Evolutionary conservation across 2,888 invertebrate genomes (phyloP), one percentile per base, ranked within the genome.

Genomic region (Polydrusus cervinus): DNA sequence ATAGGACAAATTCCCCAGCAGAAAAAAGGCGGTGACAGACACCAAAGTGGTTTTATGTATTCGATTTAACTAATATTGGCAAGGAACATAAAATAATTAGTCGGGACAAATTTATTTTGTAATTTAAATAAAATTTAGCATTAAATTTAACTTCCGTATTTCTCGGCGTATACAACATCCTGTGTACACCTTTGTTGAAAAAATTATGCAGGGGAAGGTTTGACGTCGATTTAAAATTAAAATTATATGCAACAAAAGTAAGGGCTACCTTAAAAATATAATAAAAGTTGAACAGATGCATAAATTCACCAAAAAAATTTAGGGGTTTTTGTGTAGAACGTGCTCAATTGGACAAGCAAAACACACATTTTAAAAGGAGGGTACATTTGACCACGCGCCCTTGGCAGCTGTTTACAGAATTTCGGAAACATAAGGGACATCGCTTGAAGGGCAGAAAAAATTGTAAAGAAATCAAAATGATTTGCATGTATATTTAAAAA

Each of bases 381-480:
- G 73, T 77, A 74, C 62, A 38, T 66, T 74, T 74, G 77, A 77
- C 76, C 73, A 76, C 65, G 71, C 57, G 73, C 67, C 76, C 76
- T 76, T 72, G 38, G 85, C 87, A 87, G 87, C 85, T 87, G 87
- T 87, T 87, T 86, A 84, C 85, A 83, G 81, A 86, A 86, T 85
- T 85, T 85, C 82, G 85, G 85, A 86, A 87, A 86, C 81, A 78
- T 83, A 86, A 85, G 84, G 82, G 81, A 81, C 79, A 80, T 78
- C 60, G 68, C 75, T 78, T 81, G 82, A 84, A 83, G 81, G 79
- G 81, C 78, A 81, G 79, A 82, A 84, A 80, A 81, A 75, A 73
- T 61, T 69, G 82, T 76, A 82, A 85, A 84, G 83, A 83, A 83
- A 85, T 83, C 81, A 79, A 78, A 79, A 79, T 82, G 82, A 86